A percentile compares a stretch with the other conserved stretches of the same genome.
phyloP scores from a whole-genome alignment of 2,797 vertebrate species.

The Cirrhinus molitorella region DNA sequence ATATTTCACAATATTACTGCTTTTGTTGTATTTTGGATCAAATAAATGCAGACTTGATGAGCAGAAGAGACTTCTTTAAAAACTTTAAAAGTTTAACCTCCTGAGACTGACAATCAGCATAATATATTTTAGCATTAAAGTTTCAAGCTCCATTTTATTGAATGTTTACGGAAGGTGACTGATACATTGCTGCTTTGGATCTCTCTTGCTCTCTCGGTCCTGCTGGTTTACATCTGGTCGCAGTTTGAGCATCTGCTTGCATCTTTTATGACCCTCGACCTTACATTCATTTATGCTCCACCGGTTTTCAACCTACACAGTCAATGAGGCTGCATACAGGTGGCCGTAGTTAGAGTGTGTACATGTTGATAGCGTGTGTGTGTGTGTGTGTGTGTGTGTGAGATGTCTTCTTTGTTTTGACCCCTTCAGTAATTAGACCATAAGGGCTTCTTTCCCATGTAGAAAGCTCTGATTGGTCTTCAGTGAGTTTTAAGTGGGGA shows the following conservation, averaged over 20 bases:
- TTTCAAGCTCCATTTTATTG: background rate
- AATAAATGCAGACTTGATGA: no score
- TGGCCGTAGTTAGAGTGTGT: constrained; percentile 37
- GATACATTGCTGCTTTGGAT: background rate
- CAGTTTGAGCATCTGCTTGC: constrained; percentile 41
- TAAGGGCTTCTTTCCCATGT: constrained; percentile 28
- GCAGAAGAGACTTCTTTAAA: no score
- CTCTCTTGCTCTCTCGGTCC: background rate
- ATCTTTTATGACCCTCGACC: constrained; percentile 37
- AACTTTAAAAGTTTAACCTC: background rate
- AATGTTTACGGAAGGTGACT: background rate
- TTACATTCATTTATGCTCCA: constrained; percentile 40
- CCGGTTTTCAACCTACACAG: constrained; percentile 29
- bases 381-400: constrained; percentile 66
- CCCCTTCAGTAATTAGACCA: background rate
- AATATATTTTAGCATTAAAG: background rate
- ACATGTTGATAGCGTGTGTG: constrained; percentile 60
- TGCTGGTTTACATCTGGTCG: constrained; percentile 28
- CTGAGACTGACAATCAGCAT: background rate
- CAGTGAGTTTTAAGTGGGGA: constrained; percentile 23
- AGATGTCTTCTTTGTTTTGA: background rate
- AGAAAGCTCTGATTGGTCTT: constrained; percentile 31
- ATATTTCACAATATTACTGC: no score
- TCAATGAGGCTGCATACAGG: constrained; percentile 38
- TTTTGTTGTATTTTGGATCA: no score